Base-by-base conservation (phyloP, 2,888 invertebrate species). In the Eupithecia subumbrata region DNA sequence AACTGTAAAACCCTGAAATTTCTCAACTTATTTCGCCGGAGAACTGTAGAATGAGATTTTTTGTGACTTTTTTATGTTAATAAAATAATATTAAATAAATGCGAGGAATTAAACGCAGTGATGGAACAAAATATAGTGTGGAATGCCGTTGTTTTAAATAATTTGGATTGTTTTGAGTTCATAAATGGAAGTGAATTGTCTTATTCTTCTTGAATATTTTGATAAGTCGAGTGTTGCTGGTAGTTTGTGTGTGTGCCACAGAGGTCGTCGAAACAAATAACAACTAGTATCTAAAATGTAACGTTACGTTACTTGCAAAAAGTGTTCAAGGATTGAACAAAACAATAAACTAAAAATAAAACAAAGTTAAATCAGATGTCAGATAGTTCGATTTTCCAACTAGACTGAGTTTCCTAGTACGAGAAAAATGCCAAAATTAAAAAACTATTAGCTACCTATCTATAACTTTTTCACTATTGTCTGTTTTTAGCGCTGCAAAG, bases 111-210 rank as follows among this genome's bases (percentile, higher is more conserved):
- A 81, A 82, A 83, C 82, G 84, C 85, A 92, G 92, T 91, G 85
- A 93, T 93, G 94, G 93, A 92, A 92, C 87, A 91, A 81, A 85
- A 93, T 93, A 92, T 82, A 75, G 80, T 78, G 78, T 73, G 82
- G 77, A 79, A 69, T 80, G 81, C 83, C 84, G 83, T 86, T 89
- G 85, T 87, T 86, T 85, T 93, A 86, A 91, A 88, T 85, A 83
- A 81, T 87, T 83, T 84, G 82, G 71, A 81, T 84, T 80, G 67
- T 76, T 76, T 85, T 85, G 84, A 80, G 86, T 90, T 86, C 84
- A 92, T 94, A 93, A 94, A 94, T 94, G 94, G 94, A 94, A 89
- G 93, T 93, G 90, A 90, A 91, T 84, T 91, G 90, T n/a, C n/a
- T n/a, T n/a, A n/a, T n/a, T n/a, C n/a, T n/a, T n/a, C n/a, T n/a